These are phyloP conservation scores for Cistogaster globosa DNA, from an alignment of 2,888 invertebrate genomes.

Conservation along the genomic window DNA sequence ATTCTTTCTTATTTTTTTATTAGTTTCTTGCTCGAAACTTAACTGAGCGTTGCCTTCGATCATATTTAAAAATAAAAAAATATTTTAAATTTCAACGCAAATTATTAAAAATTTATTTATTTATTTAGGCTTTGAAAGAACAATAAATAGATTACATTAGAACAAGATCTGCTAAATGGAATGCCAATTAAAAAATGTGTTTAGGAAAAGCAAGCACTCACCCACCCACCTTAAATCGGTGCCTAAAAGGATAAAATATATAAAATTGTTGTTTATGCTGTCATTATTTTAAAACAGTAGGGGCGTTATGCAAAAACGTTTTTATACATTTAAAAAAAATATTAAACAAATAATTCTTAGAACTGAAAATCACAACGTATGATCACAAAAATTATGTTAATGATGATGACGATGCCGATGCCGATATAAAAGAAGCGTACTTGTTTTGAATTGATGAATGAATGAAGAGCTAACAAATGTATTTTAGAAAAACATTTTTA, in stretches of 20 bases:
- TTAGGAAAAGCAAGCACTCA: no score
- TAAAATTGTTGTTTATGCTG: conserved; percentile 2
- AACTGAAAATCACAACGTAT: conserved; percentile 2
- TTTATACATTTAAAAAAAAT: background rate
- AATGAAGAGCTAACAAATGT: conserved; percentile 7
- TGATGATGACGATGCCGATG: conserved; percentile 10
- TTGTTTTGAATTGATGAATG: conserved; percentile 14
- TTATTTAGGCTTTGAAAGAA: no score
- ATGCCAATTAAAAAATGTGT: no score
- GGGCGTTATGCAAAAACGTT: conserved; percentile 20
- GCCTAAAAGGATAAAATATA: conserved; percentile 4
- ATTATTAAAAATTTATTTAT: no score
- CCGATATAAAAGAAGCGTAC: background rate
- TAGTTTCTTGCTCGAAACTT: no score
- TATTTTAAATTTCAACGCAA: no score
- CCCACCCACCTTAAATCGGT: background rate
- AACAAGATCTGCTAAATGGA: no score
- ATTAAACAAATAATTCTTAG: background rate
- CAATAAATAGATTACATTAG: no score
- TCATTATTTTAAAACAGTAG: background rate
- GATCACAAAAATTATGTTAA: background rate
- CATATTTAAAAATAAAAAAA: no score
- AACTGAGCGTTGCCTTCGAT: no score
- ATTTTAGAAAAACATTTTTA: conserved; percentile 7
- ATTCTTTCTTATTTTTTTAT: no score